phyloP scores from a whole-genome alignment of 2,888 invertebrate genomes.

The Melikaiella ostensackeni region DNA sequence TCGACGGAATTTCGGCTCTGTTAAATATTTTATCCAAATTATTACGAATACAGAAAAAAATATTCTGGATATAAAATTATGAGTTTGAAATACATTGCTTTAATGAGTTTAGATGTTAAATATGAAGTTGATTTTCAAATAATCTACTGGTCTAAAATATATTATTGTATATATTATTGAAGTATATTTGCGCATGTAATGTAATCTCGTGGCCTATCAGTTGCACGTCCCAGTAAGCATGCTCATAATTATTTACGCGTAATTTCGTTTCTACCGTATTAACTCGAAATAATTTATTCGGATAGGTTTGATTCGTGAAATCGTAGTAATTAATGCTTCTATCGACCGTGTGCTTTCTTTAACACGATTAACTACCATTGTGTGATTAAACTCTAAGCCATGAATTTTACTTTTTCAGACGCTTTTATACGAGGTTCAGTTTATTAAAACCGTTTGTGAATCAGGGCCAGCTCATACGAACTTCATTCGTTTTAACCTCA shows the following conservation, averaged over 20 bases:
- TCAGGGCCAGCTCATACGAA: background rate
- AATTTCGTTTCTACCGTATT: constrained; percentile 22
- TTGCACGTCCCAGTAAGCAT: constrained; percentile 21
- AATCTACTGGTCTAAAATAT: too few species aligned
- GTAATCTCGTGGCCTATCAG: constrained; percentile 3
- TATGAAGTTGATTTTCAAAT: too few species aligned
- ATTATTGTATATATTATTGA: background rate
- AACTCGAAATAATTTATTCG: constrained; percentile 25
- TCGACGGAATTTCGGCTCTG: too few species aligned
- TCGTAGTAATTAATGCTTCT: constrained; percentile 5
- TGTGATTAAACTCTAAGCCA: background rate
- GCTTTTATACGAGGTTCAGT: background rate
- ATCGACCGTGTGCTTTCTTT: background rate
- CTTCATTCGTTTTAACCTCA: background rate
- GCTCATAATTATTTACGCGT: constrained; percentile 16
- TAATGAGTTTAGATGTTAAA: too few species aligned
- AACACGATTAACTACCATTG: background rate
- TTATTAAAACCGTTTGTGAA: constrained; percentile 10
- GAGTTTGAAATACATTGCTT: too few species aligned
- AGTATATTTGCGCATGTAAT: background rate
- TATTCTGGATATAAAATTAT: too few species aligned
- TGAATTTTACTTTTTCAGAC: background rate
- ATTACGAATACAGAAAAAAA: too few species aligned
- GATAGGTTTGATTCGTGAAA: constrained; percentile 3
- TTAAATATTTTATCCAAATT: too few species aligned